Conservation (phyloP, 1,140 invertebrate genomes). For the Diuraphis noxia region DNA sequence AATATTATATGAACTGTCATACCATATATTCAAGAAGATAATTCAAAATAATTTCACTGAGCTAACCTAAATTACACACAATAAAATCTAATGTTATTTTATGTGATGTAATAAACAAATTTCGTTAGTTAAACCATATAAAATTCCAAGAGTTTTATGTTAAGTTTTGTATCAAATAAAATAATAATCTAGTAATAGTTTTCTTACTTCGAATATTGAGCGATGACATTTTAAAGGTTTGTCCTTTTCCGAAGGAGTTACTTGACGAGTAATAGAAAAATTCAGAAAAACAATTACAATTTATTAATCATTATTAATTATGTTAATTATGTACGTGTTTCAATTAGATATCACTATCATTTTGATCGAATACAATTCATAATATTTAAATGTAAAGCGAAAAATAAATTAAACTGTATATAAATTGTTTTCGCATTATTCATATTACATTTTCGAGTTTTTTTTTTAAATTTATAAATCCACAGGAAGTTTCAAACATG, state of each 20-base stretch:
- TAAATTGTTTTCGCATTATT: too few relatives aligned
- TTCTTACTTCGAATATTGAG: too few relatives aligned
- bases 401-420: too few relatives aligned
- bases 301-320: not conserved
- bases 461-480: too few relatives aligned
- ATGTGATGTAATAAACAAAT: not conserved
- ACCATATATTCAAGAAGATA: not conserved
- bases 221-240: too few relatives aligned
- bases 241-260: too few relatives aligned
- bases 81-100: not conserved
- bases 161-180: not conserved
- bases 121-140: not conserved
- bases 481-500: too few relatives aligned
- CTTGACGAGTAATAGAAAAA: too few relatives aligned
- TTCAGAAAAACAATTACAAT: not conserved
- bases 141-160: not conserved
- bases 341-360: not conserved
- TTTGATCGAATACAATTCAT: not conserved
- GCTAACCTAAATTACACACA: not conserved
- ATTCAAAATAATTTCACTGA: not conserved
- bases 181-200: too few relatives aligned
- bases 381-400: too few relatives aligned
- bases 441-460: too few relatives aligned
- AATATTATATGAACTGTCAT: not conserved
- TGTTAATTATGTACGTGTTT: not conserved